phyloP scores from a whole-genome alignment of 2,797 vertebrate species.

The Lepilemur ruficaudatus region DNA sequence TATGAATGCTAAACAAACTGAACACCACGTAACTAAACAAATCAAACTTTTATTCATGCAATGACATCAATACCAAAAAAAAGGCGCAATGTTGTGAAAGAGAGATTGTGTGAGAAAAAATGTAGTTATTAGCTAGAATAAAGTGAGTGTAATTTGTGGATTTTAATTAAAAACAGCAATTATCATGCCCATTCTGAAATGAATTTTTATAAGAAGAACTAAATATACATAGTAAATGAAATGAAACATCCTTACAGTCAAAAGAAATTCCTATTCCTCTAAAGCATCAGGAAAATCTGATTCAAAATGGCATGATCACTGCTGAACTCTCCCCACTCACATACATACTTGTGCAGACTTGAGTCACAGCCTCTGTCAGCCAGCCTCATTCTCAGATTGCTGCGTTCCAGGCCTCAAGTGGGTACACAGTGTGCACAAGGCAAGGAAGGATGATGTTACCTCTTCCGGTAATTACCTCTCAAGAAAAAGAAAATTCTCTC shows the following conservation, averaged over 20 bases:
- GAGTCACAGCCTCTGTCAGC: neutral
- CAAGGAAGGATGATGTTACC: neutral
- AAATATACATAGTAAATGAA: neutral
- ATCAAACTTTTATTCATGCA: neutral
- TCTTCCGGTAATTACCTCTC: neutral
- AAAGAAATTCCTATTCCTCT: neutral
- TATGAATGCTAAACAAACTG: neutral
- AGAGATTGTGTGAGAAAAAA: neutral
- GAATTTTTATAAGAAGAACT: neutral
- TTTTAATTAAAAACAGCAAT: neutral
- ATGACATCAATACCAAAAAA: neutral
- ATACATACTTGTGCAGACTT: rapidly evolving
- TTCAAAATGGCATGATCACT: neutral
- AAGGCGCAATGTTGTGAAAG: neutral
- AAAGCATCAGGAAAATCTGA: neutral
- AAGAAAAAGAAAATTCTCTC: neutral
- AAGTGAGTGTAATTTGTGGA: neutral
- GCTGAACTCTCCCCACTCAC: neutral
- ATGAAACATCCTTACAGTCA: neutral
- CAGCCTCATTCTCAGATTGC: neutral
- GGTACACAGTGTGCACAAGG: neutral
- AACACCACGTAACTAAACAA: neutral
- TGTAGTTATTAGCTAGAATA: neutral
- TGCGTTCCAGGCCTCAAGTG: neutral
- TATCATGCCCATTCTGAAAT: neutral